Evolutionary conservation across 1,140 invertebrate genomes (phyloP), one percentile per base, ranked within the genome.

Genomic region (Parasteatoda tepidariorum): DNA sequence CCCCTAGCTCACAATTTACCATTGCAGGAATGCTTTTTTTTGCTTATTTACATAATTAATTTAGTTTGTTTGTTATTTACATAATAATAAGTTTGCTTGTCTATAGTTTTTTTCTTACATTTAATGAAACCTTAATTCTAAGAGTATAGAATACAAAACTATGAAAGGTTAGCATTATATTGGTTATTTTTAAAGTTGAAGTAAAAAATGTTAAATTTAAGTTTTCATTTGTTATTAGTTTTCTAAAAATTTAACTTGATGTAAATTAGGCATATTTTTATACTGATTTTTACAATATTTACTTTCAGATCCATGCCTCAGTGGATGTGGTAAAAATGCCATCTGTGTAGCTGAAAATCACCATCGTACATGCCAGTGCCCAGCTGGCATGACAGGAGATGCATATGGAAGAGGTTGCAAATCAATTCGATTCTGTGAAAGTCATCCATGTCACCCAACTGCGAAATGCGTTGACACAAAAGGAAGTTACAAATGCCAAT

Each of bases 311-410:
- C 92, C 93, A 7, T 87, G 86, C 70, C 41, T 86, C 2, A 84
- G 84, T 48, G 85, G 85, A 5, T 97, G 96, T 87, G 96, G 95
- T 1, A 92, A 92, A 31, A 96, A 96, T 89, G 94, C 96, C 11
- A 94, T 97, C 57, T 97, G 96, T 88, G 92, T 96, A 84, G 93
- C 94, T 13, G 94, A 96, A 88, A 93, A 95, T 87, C 95, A 93
- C 88, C 89, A 90, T 31, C 93, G 92, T 7, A 91, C 92, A 84
- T 97, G 96, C 88, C 92, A 92, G 86, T 97, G 96, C 88, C 91
- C 92, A 86, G 85, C 89, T 74, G 94, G 94, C 22, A 86, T 83
- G 68, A 86, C 86, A 33, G 86, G 86, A 24, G 86, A 87, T 61
- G 79, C 86, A 13, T 86, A 86, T 83, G 93, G 86, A 62, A 85